Base-by-base conservation (phyloP, 2,797 vertebrate species). In the Tinamus major region DNA sequence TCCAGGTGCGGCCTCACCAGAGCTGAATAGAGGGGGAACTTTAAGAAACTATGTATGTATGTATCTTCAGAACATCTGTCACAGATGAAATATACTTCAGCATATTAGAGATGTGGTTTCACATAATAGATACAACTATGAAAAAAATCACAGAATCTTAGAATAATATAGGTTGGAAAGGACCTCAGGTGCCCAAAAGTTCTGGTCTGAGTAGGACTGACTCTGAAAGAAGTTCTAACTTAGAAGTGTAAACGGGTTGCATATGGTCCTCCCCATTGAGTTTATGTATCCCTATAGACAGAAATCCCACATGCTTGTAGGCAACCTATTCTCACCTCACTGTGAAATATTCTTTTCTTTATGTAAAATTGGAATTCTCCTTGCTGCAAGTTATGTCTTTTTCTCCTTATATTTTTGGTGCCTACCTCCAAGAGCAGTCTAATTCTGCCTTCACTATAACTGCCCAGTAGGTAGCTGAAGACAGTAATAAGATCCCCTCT, bases 381-480 rank as follows among this genome's bases (percentile, higher is more conserved):
- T 85, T 86, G 42, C 79, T 89, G 53, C 33, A 35, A 1, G 18
- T 59, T 49, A 67, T 55, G 42, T 26, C 12, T 44, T 3, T n/a
- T 4, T 0, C 13, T 20, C 11, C 8, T 39, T 65, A 29, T 49
- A 17, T n/a, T 41, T 87, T 80, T 42, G 13, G n/a, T 55, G 75
- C 29, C 56, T 21, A 17, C 1, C 44, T 55, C 33, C 0, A 0
- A 37, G n/a, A 51, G 62, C 4, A 59, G 4, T 7, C 63, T 70
- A 51, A 3, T 44, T 91, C 55, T 76, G 24, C 15, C 26, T 14
- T 71, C 58, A 80, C 72, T 39, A 35, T 24, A 39, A 42, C 1
- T 0, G 79, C 69, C 58, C 1, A 0, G 2, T 6, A 56, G 0
- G 6, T 11, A 55, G 68, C 20, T 46, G 63, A 65, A 76, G 41